phyloP scores from a whole-genome alignment of 2,113 vertebrate genomes.

The Tautogolabrus adspersus region DNA sequence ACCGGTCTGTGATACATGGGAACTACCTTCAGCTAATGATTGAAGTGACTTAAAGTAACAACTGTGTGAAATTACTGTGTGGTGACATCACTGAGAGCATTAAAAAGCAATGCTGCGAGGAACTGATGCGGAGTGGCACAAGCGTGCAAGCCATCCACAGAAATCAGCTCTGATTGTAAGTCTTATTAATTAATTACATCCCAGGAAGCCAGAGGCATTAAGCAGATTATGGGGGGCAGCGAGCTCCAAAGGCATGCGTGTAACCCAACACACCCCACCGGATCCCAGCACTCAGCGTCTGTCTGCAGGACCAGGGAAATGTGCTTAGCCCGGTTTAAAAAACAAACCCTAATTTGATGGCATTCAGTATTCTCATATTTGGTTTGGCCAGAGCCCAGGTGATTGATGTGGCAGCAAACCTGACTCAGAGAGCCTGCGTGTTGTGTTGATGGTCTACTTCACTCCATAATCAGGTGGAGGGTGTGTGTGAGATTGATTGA shows the following conservation, averaged over 20 bases:
- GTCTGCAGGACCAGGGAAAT: slow-evolving; percentile 47
- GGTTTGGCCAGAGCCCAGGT: slow-evolving; percentile 72
- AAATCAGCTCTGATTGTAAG: slow-evolving; percentile 68
- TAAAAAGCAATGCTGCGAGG: background rate
- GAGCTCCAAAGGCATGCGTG: slow-evolving; percentile 32
- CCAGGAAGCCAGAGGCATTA: slow-evolving; percentile 72
- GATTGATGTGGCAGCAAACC: slow-evolving; percentile 78
- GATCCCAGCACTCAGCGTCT: slow-evolving; percentile 49
- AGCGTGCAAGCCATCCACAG: slow-evolving; percentile 52
- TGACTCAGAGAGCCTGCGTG: slow-evolving; percentile 66
- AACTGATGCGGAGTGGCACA: slow-evolving; percentile 31
- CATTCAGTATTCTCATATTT: slow-evolving; percentile 73
- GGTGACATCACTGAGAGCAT: slow-evolving; percentile 32
- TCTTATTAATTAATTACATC: slow-evolving; percentile 79
- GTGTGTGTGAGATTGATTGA: slow-evolving; percentile 62
- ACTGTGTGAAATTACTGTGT: slow-evolving; percentile 14
- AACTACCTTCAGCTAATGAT: background rate
- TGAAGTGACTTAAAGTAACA: background rate
- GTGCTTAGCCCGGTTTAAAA: slow-evolving; percentile 52
- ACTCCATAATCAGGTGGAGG: slow-evolving; percentile 80
- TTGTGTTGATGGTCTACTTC: slow-evolving; percentile 84
- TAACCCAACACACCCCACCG: slow-evolving; percentile 62
- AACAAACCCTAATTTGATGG: slow-evolving; percentile 67
- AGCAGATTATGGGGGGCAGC: slow-evolving; percentile 58
- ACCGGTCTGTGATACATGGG: background rate